Conservation (phyloP, 35 echinoderm and acorn worm genomes). For the Heliocidaris erythrogramma region DNA sequence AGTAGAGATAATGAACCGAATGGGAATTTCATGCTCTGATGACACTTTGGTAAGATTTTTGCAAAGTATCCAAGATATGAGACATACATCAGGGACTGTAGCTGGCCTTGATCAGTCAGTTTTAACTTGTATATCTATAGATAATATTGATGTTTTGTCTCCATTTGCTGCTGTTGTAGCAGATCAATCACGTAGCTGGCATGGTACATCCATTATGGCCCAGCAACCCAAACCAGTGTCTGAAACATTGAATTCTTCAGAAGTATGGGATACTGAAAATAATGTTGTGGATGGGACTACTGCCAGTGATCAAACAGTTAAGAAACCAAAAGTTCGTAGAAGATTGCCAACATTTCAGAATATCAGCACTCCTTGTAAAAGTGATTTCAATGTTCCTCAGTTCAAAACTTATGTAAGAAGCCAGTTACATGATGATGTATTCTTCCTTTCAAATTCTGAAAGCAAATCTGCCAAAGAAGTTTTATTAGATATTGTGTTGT, state of each 20-base stretch:
- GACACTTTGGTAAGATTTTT: constrained; percentile 55
- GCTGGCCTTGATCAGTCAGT: background rate
- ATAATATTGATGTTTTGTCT: constrained; percentile 64
- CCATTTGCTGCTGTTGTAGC: constrained; percentile 53
- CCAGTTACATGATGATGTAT: background rate
- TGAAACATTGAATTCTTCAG: too few species aligned
- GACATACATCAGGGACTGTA: background rate
- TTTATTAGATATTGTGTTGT: background rate
- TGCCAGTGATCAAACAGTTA: too few species aligned
- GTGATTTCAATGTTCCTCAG: background rate
- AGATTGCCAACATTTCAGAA: background rate
- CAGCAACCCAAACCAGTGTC: constrained; percentile 56
- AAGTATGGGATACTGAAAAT: too few species aligned
- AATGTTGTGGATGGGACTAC: too few species aligned
- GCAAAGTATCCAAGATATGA: background rate
- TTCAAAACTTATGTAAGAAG: constrained; percentile 11
- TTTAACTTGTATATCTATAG: constrained; percentile 60
- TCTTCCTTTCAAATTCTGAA: background rate
- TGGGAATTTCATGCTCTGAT: constrained; percentile 47
- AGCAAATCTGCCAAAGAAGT: background rate
- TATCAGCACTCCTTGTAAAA: background rate
- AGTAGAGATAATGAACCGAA: constrained; percentile 32
- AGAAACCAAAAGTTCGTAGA: constrained; percentile 20
- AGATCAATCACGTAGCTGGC: constrained; percentile 49
- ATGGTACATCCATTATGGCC: constrained; percentile 64